A percentile compares a stretch with the other conserved stretches of the same genome.
phyloP scores from a whole-genome alignment of 2,888 invertebrate genomes.

The Eugnorisma glareosa region DNA sequence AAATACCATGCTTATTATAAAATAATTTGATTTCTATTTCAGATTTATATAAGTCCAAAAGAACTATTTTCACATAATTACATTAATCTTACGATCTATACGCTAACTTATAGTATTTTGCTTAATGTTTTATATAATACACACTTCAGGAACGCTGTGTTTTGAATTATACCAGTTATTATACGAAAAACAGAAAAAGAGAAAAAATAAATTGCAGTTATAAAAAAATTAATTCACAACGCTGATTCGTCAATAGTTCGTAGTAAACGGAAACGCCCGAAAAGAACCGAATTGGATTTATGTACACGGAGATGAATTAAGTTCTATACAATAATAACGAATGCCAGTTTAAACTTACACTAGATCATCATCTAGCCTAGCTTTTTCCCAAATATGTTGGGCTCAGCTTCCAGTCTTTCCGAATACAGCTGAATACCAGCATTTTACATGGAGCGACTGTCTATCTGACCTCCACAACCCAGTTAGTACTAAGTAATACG shows the following conservation, averaged over 20 bases:
- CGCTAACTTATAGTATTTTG: constrained; percentile 66
- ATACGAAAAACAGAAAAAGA: neutral
- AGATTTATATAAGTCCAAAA: constrained; percentile 59
- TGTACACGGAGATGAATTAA: constrained; percentile 32
- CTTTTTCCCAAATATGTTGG: neutral
- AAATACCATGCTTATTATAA: constrained; percentile 63
- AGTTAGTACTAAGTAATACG: neutral
- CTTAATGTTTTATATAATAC: constrained; percentile 69
- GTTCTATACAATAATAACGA: neutral
- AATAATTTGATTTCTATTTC: constrained; percentile 71
- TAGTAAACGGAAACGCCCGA: constrained; percentile 23
- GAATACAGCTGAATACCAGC: neutral
- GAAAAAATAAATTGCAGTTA: neutral
- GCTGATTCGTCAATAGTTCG: constrained; percentile 48
- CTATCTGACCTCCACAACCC: neutral
- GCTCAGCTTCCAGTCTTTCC: neutral
- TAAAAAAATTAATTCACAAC: constrained; percentile 52
- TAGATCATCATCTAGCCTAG: neutral
- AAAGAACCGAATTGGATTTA: constrained; percentile 29
- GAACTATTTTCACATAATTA: constrained; percentile 65
- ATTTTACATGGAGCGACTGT: neutral
- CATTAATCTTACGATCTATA: constrained; percentile 59
- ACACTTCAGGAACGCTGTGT: constrained; percentile 69
- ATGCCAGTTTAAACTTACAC: neutral
- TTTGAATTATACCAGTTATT: constrained; percentile 72